Evolutionary conservation across 2,888 invertebrate genomes (phyloP).

Genomic region (Arrhopalites spinosus): DNA sequence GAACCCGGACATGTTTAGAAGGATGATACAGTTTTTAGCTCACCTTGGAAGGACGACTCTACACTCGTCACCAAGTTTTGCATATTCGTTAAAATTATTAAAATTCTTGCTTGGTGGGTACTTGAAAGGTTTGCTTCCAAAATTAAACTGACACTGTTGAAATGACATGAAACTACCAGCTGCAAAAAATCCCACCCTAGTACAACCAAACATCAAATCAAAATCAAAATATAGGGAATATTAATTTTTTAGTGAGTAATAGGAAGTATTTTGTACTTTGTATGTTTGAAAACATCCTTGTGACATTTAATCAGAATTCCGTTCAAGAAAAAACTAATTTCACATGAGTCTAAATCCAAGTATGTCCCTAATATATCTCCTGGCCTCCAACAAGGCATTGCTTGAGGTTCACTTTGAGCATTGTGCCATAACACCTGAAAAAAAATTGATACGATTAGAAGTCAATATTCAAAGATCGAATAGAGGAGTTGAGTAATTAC

Average conservation of each 20-base stretch:
- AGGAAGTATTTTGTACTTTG: constrained; percentile 65
- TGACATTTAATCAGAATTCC: constrained; percentile 73
- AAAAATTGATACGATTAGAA: constrained; percentile 39
- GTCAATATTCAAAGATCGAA: too few species aligned
- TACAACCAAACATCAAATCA: constrained; percentile 63
- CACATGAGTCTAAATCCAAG: constrained; percentile 73
- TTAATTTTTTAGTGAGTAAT: neutral
- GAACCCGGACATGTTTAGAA: too few species aligned
- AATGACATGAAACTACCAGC: constrained; percentile 97
- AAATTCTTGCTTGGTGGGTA: constrained; percentile 74
- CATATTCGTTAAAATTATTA: constrained; percentile 77
- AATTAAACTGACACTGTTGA: constrained; percentile 93
- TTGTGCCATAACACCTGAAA: too few species aligned
- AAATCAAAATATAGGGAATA: constrained; percentile 10
- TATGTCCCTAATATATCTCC: constrained; percentile 86
- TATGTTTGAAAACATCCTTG: constrained; percentile 75
- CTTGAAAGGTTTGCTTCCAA: constrained; percentile 78
- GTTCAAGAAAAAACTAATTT: constrained; percentile 82
- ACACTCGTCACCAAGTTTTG: constrained; percentile 74
- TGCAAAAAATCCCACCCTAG: constrained; percentile 93
- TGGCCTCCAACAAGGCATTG: constrained; percentile 72
- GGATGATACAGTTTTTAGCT: too few species aligned
- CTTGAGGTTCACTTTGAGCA: constrained; percentile 58
- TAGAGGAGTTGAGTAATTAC: too few species aligned
- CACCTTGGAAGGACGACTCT: constrained; percentile 81